Evolutionary conservation across 2,888 invertebrate genomes (phyloP).

Genomic region (Pseudoips prasinana): DNA sequence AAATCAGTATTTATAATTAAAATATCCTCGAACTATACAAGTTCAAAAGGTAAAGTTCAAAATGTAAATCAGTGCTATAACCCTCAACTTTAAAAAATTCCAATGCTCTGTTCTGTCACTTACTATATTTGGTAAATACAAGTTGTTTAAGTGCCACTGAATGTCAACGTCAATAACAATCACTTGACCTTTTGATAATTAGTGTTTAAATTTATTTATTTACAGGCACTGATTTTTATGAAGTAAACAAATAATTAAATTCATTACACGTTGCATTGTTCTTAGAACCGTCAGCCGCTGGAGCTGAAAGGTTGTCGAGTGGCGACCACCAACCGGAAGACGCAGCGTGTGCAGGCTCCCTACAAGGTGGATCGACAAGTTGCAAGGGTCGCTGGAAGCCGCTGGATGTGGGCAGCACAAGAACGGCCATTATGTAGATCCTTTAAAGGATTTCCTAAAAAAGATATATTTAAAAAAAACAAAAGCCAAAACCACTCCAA

Average conservation of each 20-base stretch:
- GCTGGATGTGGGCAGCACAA: too few species aligned
- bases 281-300: too few species aligned
- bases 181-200: conserved; percentile 26
- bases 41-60: conserved; percentile 31
- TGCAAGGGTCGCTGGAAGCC: too few species aligned
- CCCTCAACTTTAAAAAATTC: conserved; percentile 10
- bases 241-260: background rate
- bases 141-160: conserved; percentile 31
- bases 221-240: background rate
- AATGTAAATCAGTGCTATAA: conserved; percentile 4
- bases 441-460: too few species aligned
- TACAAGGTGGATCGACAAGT: too few species aligned
- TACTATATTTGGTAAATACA: conserved; percentile 26
- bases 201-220: conserved; percentile 11
- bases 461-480: too few species aligned
- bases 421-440: too few species aligned
- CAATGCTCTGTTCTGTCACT: conserved; percentile 6
- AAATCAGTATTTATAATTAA: background rate
- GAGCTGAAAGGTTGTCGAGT: too few species aligned
- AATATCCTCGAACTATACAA: conserved; percentile 2
- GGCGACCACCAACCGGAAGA: too few species aligned
- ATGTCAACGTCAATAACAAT: conserved; percentile 25
- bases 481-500: too few species aligned
- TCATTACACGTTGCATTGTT: too few species aligned
- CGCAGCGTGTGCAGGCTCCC: too few species aligned